phyloP scores from a whole-genome alignment of 2,113 vertebrate genomes.

The Alces alces region DNA sequence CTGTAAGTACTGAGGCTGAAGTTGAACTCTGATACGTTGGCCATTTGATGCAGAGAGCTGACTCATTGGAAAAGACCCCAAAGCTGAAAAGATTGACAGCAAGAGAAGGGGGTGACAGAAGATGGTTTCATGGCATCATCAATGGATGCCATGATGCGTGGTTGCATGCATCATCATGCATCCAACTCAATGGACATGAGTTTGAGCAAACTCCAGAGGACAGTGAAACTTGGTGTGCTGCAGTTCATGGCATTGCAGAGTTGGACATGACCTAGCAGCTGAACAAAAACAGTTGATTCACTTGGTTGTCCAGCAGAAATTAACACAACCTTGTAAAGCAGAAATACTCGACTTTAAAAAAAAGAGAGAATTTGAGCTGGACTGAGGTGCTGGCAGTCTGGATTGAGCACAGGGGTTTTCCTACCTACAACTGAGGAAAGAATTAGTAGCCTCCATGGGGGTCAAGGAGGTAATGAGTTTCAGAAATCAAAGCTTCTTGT shows the following conservation, averaged over 20 bases:
- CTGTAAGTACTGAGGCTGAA: neutral
- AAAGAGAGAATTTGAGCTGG: neutral
- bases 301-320: neutral
- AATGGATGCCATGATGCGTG: neutral
- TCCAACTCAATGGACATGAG: neutral
- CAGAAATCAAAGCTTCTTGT: neutral
- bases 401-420: neutral
- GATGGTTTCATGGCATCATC: neutral
- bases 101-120: neutral
- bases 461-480: neutral
- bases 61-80: neutral
- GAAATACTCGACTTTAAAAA: neutral
- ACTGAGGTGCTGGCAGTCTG: rapidly evolving
- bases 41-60: neutral
- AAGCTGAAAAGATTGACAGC: neutral
- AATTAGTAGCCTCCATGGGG: neutral
- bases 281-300: neutral
- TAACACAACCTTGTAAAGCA: neutral
- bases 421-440: neutral
- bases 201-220: neutral
- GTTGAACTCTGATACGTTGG: neutral
- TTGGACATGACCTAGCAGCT: neutral
- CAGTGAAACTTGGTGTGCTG: neutral
- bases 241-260: neutral
- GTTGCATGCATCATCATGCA: neutral